Percentiles rank a stretch among this genome's conserved stretches.
These are phyloP conservation scores for Syrmaticus mikado DNA, from an alignment of 2,113 vertebrate species.

Conservation along the genomic window DNA sequence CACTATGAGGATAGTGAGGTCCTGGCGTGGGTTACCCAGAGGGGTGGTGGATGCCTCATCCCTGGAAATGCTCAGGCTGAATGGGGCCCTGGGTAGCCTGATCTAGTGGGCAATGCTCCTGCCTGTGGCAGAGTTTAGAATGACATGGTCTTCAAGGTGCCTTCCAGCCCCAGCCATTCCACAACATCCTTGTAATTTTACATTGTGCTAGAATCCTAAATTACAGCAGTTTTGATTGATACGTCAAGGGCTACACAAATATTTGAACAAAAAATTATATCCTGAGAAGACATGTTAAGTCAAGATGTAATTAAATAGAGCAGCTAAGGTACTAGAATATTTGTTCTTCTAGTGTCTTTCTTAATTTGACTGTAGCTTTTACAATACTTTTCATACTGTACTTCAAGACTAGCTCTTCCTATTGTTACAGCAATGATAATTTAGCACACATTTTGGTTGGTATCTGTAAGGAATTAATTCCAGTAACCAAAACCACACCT, in stretches of 20 bases:
- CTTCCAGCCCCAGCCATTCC: background rate
- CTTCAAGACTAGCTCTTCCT: background rate
- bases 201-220: background rate
- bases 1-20: too few relatives aligned
- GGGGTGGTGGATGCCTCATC: too few relatives aligned
- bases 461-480: background rate
- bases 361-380: background rate
- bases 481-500: background rate
- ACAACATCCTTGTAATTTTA: background rate
- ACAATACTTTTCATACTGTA: background rate
- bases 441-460: background rate
- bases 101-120: background rate
- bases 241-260: background rate
- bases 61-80: too few relatives aligned
- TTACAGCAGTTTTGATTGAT: background rate
- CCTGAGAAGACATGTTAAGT: background rate
- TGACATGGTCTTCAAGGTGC: background rate
- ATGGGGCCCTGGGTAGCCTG: too few relatives aligned
- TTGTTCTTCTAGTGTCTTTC: accelerated
- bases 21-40: too few relatives aligned
- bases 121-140: background rate
- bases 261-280: background rate
- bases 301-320: background rate
- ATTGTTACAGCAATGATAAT: background rate
- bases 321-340: background rate